Evolutionary conservation across 2,113 vertebrate species (phyloP), one percentile per base, ranked within the genome.

Genomic region (Spermophilus dauricus): DNA sequence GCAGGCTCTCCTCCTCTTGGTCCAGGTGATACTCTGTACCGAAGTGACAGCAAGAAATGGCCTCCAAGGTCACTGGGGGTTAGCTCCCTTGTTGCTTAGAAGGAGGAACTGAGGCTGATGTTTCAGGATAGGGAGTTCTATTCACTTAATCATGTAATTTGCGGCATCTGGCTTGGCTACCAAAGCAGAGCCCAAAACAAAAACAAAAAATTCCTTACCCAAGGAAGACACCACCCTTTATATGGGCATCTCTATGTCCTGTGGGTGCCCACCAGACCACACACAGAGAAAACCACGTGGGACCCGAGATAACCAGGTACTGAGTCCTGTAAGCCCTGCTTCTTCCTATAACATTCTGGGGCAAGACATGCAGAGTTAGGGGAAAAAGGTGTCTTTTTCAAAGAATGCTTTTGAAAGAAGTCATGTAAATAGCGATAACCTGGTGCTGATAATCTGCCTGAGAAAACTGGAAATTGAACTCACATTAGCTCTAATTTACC

Each of bases 401-500:
- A 95, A 91, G 37, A 30, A 63, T n/a, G 26, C 17, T 22, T 28
- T 14, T 17, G 12, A 37, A 70, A 17, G 58, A 72, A 56, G 45
- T 95, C 73, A 45, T 1, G 1, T 83, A 72, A 63, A 48, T n/a
- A 90, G 81, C 14, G 0, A 37, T 45, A 16, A 81, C 37, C 63
- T 51, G 4, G 45, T 53, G 34, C 51, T 73, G 9, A 94, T n/a
- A 80, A 18, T 82, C 45, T 91, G 48, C 56, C 73, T 85, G 26
- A 51, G 76, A 53, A 94, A 90, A 85, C 51, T 32, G 13, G 78
- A 78, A 72, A 73, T 20, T 42, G 80, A 67, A 87, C 9, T 16
- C 89, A 63, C 77, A 53, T 51, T 56, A 93, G 81, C 86, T 97
- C 58, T 95, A 78, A 94, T 95, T 97, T 86, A 58, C 12, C 78